Evolutionary conservation across 2,888 invertebrate species (phyloP), one percentile per base, ranked within the genome.

Genomic region (Eupithecia tripunctaria): DNA sequence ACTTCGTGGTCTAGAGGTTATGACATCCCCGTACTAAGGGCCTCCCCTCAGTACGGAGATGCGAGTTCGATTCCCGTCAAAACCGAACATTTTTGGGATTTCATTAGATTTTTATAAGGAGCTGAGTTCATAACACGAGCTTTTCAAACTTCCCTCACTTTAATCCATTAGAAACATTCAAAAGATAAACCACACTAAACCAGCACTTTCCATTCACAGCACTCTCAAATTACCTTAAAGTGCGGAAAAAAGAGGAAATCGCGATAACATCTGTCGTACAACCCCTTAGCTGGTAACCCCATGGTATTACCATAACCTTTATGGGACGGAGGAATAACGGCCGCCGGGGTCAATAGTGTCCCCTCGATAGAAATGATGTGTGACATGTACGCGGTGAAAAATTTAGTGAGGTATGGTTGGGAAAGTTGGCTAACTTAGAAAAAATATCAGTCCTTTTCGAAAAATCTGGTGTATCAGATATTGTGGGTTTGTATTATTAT

Each of bases 251-350:
- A 32, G 62, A 32, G 29, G 15, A 64, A 88, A 82, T 80, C 81
- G 79, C 81, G 85, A 85, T 85, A 90, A 89, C 91, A 91, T 90
- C 89, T 92, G 92, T 90, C 85, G 82, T 82, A 85, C 86, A 84
- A 85, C 86, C 79, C 82, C 76, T 74, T 78, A 77, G 77, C 56
- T 67, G 65, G 68, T 87, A 88, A 91, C 91, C 92, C 92, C 89
- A 91, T 82, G 82, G 84, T 87, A 91, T 93, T 91, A 91, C 88
- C 91, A 92, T 91, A 91, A 91, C 93, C 90, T 92, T 91, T 92
- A 92, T 91, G 90, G 90, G 88, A 89, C 91, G 89, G 92, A 89
- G 89, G 92, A 89, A 90, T 91, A 92, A 92, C 90, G 89, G 90
- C 84, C 86, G 90, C 84, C 86, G 81, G 91, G 92, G 91, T 91